Base-by-base conservation (phyloP, 2,113 vertebrate genomes). In the Taxidea taxus region DNA sequence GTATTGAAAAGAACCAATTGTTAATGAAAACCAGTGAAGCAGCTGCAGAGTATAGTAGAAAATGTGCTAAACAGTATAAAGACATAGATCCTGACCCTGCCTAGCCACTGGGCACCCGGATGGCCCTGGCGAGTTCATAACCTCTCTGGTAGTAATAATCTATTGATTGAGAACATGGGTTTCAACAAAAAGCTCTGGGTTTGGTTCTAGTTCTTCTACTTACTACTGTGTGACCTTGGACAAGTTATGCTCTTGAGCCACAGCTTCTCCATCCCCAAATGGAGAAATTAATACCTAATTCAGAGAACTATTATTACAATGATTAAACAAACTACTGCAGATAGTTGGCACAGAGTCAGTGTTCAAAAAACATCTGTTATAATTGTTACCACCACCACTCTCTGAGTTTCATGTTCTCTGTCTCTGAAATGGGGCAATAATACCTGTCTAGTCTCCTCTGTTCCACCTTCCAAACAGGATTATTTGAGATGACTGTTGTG, bases 341-440 rank as follows among this genome's bases (percentile, higher is more conserved):
- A 78, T 27, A 91, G 51, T 37, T 88, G 78, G 51, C 70, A 96
- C 39, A 64, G 80, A 90, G 80, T 6, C 68, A 34, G 51, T 34
- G 23, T 47, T 91, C 31, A 93, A 54, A 88, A 92, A 88, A 51
- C 21, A 20, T 77, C 25, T 77, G 64, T 23, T 49, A 42, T 25
- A n/a, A 77, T 49, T 92, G 34, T 80, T 81, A 87, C 51, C 83
- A 91, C 72, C 31, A 81, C 34, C 49, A 15, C 25, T 51, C 77
- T 92, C 68, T 90, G 37, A 44, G 39, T 72, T 62, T 78, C 47
- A 80, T 2, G 25, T 27, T 93, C 60, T 62, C 34, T n/a, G 13
- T 66, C 89, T 92, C 95, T 88, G 23, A 93, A 84, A 95, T 16
- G 70, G 29, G 74, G 66, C 62, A 80, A 77, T 77, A 87, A 56